These are phyloP conservation scores for Smittia aterrima DNA, from an alignment of 2,888 invertebrate genomes.

Conservation along the genomic window DNA sequence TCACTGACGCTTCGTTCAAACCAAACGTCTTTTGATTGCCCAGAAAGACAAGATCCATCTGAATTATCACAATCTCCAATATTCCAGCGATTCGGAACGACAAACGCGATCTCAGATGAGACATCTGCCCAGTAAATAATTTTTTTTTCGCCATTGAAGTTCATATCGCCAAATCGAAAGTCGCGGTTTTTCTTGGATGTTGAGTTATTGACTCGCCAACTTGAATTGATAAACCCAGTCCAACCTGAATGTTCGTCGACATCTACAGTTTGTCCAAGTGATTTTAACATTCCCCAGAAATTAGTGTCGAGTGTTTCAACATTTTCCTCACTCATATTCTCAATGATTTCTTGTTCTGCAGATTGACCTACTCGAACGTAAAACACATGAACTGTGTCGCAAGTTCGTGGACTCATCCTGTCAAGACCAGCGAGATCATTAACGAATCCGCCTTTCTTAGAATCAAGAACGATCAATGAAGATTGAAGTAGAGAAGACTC, in stretches of 20 bases:
- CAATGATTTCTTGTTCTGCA: constrained; percentile 72
- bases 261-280: constrained; percentile 85
- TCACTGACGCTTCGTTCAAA: constrained; percentile 63
- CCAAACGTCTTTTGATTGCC: constrained; percentile 50
- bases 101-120: constrained; percentile 90
- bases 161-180: constrained; percentile 60
- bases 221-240: constrained; percentile 87
- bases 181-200: constrained; percentile 42
- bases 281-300: constrained; percentile 63
- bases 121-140: constrained; percentile 96
- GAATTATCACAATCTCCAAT: constrained; percentile 52
- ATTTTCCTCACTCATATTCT: constrained; percentile 51
- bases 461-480: constrained; percentile 51
- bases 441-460: constrained; percentile 63
- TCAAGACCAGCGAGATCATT: constrained; percentile 80
- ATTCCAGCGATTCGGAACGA: constrained; percentile 72
- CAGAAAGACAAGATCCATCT: constrained; percentile 57
- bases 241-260: constrained; percentile 87
- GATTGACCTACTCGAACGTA: constrained; percentile 87
- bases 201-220: constrained; percentile 65
- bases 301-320: constrained; percentile 54
- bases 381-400: constrained; percentile 91
- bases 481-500: constrained; percentile 49
- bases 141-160: constrained; percentile 80
- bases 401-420: constrained; percentile 79